These are phyloP conservation scores for Gephyroberyx darwinii DNA, from an alignment of 2,797 vertebrate genomes.

Conservation along the genomic window DNA sequence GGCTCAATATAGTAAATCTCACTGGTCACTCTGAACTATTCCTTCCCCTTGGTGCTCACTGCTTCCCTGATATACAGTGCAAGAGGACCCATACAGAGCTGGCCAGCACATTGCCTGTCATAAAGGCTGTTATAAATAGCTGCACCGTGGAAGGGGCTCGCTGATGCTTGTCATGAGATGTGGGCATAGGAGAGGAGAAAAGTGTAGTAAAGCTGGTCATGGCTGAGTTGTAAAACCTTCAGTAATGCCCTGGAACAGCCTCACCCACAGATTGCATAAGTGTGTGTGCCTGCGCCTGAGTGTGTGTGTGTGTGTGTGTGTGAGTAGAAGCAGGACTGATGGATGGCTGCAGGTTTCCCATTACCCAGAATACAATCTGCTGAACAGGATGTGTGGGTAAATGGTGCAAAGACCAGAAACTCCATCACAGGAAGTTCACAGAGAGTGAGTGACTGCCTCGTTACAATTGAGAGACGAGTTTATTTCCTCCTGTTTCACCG, in stretches of 20 bases:
- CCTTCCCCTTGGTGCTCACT: neutral
- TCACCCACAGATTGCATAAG: neutral
- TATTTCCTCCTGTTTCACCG: neutral
- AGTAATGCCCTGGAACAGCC: slow-evolving; percentile 29
- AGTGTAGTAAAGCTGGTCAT: slow-evolving; percentile 27
- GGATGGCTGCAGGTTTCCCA: slow-evolving; percentile 64
- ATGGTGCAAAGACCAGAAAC: slow-evolving; percentile 41
- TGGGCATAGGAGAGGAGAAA: slow-evolving; percentile 31
- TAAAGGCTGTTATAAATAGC: slow-evolving; percentile 37
- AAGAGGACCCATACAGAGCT: slow-evolving; percentile 13
- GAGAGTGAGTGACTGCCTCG: slow-evolving; percentile 21
- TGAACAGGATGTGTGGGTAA: slow-evolving; percentile 34
- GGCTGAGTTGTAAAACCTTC: slow-evolving; percentile 43
- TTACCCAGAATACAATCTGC: slow-evolving; percentile 69
- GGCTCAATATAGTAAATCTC: slow-evolving; percentile 11
- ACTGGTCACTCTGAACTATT: neutral
- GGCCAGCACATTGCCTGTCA: slow-evolving; percentile 45
- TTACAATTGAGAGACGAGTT: slow-evolving; percentile 26
- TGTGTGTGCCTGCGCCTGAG: slow-evolving; percentile 18
- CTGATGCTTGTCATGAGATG: slow-evolving; percentile 51
- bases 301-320: neutral
- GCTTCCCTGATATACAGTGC: slow-evolving; percentile 7
- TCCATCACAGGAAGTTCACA: slow-evolving; percentile 36
- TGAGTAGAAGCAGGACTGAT: slow-evolving; percentile 54
- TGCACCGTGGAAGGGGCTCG: slow-evolving; percentile 21